Base-by-base conservation (phyloP, 2,888 invertebrate genomes). In the Theodoxus fluviatilis region DNA sequence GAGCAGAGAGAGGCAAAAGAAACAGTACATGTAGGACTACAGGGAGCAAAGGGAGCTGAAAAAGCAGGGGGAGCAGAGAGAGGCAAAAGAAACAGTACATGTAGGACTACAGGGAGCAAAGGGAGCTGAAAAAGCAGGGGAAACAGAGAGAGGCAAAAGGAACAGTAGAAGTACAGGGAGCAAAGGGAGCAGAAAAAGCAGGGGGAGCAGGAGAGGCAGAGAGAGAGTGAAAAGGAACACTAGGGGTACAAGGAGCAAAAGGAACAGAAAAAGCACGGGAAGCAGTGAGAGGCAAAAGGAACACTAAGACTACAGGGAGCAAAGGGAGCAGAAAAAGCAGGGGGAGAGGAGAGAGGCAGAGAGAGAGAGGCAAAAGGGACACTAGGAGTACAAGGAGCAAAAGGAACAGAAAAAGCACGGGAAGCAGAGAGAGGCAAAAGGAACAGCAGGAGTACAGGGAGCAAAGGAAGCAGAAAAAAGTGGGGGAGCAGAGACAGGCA, bases 271-370 rank as follows among this genome's bases (percentile, higher is more conserved):
- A 31, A 66, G 49, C 47, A 49, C 15, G 31, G 33, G 22, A 9
- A 31, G 35, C n/a, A 64, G 40, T 3, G 28, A 55, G 37, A 47
- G 15, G 55, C n/a, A 55, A 28, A 37, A 55, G 25, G 43, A 55
- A 28, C 33, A 37, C 9, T n/a, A 52, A 28, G 37, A 55, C 25
- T 37, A 67, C 25, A 55, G 55, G 25, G 25, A 67, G 25, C 49
- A 67, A 38, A 67, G 55, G 55, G 37, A 55, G 55, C 49, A 49
- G 55, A 59, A 68, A 59, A 68, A 68, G 59, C 38, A 59, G 59
- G 43, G 40, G 68, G 43, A 59, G 59, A n/a, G n/a, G 47, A 40
- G 28, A 31, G 43, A 66, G 47, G 28, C 3, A 49, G 12, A 67
- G 35, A 52, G 15, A 31, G 28, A 67, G 52, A 49, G 49, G n/a